Evolutionary conservation across 2,113 vertebrate genomes (phyloP).

Genomic region (Amphiprion ocellaris): DNA sequence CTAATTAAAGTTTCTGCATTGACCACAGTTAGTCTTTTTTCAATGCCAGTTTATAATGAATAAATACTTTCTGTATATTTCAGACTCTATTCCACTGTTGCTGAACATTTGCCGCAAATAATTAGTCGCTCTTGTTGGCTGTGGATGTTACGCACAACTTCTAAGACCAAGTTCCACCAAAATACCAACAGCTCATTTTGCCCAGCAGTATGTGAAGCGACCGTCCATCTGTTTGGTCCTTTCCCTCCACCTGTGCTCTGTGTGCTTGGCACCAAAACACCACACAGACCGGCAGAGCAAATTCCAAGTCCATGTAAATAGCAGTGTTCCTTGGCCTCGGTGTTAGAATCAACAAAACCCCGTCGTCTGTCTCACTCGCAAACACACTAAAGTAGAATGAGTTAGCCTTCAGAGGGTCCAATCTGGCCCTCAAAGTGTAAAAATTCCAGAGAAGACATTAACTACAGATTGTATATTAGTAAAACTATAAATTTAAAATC

Average conservation of each 20-base stretch:
- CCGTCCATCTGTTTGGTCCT: not conserved
- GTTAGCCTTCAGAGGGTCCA: not conserved
- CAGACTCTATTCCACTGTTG: too few relatives aligned
- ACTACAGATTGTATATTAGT: too few relatives aligned
- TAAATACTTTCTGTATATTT: too few relatives aligned
- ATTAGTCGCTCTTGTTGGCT: too few relatives aligned
- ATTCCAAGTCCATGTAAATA: slow-evolving; percentile 16
- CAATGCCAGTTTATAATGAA: too few relatives aligned
- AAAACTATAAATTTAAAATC: too few relatives aligned
- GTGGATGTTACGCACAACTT: not conserved
- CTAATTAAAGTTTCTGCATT: too few relatives aligned
- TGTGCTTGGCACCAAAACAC: not conserved
- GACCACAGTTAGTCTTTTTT: too few relatives aligned
- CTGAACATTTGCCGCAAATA: too few relatives aligned
- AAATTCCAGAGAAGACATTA: too few relatives aligned
- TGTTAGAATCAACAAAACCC: slow-evolving; percentile 1
- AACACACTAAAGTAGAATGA: not conserved
- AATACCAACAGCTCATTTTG: not conserved
- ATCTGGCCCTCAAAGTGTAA: too few relatives aligned
- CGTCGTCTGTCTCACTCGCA: not conserved
- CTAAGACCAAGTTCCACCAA: not conserved
- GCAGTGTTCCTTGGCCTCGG: not conserved
- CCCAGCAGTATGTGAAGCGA: not conserved
- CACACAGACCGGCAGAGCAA: not conserved
- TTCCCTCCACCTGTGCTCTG: not conserved